These are phyloP conservation scores for Drosophila lowei DNA, from an alignment of 1,140 invertebrate genomes.

Conservation along the genomic window DNA sequence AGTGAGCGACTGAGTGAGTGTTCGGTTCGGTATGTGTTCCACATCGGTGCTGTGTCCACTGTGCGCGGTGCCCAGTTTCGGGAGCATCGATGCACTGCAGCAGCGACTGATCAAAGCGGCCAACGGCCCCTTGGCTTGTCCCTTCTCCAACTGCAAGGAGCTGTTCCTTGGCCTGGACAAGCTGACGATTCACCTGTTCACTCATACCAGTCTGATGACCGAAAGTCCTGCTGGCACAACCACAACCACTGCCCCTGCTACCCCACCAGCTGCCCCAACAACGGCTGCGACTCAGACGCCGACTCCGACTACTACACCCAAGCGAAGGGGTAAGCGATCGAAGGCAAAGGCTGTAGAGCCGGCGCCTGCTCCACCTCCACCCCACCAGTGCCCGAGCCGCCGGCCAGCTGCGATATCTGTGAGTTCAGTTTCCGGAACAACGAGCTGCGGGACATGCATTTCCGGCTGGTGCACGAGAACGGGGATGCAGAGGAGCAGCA, in stretches of 20 bases:
- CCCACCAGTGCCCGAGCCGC: constrained; percentile 11
- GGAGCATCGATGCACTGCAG: constrained; percentile 87
- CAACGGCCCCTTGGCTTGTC: constrained; percentile 89
- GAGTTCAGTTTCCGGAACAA: constrained; percentile 88
- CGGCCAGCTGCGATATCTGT: constrained; percentile 87
- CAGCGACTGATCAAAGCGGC: constrained; percentile 89
- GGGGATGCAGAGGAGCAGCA: constrained; percentile 25
- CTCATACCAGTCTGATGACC: constrained; percentile 84
- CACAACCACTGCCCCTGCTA: background rate
- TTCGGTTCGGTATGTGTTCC: constrained; percentile 84
- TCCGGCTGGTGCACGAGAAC: constrained; percentile 88
- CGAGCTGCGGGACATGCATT: constrained; percentile 89
- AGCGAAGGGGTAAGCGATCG: constrained; percentile 48
- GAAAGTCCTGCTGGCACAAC: background rate
- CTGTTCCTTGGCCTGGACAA: constrained; percentile 90
- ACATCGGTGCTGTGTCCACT: constrained; percentile 89
- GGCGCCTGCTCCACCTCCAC: background rate
- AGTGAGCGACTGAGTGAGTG: background rate
- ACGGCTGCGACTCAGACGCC: background rate
- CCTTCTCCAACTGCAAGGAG: constrained; percentile 88
- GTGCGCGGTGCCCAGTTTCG: constrained; percentile 89
- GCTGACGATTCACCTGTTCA: constrained; percentile 92
- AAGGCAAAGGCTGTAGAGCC: constrained; percentile 40
- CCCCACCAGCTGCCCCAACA: background rate
- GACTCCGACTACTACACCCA: constrained; percentile 11